Conservation (phyloP, 2,888 invertebrate genomes). For the Acrobeloides nanus region DNA sequence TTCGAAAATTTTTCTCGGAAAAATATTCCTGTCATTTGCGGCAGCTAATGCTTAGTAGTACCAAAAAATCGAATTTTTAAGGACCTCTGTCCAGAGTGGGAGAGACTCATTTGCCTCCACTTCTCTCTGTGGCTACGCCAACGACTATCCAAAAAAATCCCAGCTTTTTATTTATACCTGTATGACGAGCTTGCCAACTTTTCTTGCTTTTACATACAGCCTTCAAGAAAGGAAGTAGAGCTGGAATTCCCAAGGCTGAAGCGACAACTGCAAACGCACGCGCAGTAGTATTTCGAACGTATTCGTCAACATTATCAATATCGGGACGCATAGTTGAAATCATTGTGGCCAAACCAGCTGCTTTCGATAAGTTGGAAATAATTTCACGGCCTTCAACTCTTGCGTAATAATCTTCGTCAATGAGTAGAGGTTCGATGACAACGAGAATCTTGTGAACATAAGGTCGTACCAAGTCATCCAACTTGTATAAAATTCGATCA, state of each 20-base stretch:
- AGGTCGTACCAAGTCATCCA: conserved; percentile 94
- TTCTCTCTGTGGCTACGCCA: too few species aligned
- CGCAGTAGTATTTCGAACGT: conserved; percentile 97
- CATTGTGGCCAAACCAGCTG: conserved; percentile 98
- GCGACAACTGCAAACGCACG: conserved; percentile 99
- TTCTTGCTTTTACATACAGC: conserved; percentile 98
- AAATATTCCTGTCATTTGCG: too few species aligned
- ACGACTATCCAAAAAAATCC: too few species aligned
- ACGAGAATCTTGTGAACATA: conserved; percentile 99
- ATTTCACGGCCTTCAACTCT: conserved; percentile 98
- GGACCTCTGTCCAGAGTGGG: too few species aligned
- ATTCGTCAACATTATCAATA: conserved; percentile 80
- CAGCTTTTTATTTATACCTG: conserved; percentile 63
- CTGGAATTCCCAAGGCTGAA: conserved; percentile 94
- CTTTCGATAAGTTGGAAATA: conserved; percentile 89
- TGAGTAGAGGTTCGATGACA: conserved; percentile 93
- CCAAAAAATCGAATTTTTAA: too few species aligned
- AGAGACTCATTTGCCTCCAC: too few species aligned
- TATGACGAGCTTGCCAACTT: conserved; percentile 96
- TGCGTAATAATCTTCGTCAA: conserved; percentile 99
- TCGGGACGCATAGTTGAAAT: conserved; percentile 99
- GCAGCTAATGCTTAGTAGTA: too few species aligned
- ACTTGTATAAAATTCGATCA: conserved; percentile 91
- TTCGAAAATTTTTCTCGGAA: background rate
- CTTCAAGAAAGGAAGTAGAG: conserved; percentile 85